Evolutionary conservation across 2,888 invertebrate genomes (phyloP), one percentile per base, ranked within the genome.

Genomic region (Tuberolachnus salignus): DNA sequence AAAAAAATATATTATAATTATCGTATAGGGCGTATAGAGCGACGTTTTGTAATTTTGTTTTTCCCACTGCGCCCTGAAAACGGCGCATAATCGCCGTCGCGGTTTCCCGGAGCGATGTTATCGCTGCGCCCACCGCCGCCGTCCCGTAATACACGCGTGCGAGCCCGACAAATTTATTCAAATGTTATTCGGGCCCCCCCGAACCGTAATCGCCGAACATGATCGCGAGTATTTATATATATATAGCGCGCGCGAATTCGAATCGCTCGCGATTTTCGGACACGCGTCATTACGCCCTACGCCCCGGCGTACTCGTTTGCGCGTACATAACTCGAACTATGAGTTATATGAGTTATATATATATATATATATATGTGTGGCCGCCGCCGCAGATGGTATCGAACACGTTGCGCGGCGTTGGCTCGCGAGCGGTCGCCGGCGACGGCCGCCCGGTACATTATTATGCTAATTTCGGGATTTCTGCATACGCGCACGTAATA

Each of bases 391-490:
- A 75, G 75, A 75, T 75, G 78, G 67, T 78, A 78, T 78, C 78
- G 51, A 66, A 49, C 49, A 57, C 74, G 53, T 26, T 6, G 34
- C 3, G 34, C 34, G 34, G 3, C 34, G 34, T 3, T 6, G 3
- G 34, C 6, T 6, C 34, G 51, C 21, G 14, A 23, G 26, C 46
- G n/a, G 21, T 34, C 34, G 34, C 49, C 73, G 8, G 72, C 46
- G 26, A 66, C 23, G 67, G 75, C 51, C 57, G 51, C 21, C 19
- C 42, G 73, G 78, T 78, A 69, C 78, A 78, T 78, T 78, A 78
- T 78, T 78, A 78, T 78, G 78, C 26, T 78, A 78, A 78, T 78
- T 67, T 67, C 11, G 75, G 75, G 75, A 75, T 75, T 78, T 78
- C 59, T 51, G 51, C 59, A 42, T 34, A 78, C 49, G 34, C 64